Conservation (phyloP, 2,797 vertebrate genomes). For the Choloepus didactylus region DNA sequence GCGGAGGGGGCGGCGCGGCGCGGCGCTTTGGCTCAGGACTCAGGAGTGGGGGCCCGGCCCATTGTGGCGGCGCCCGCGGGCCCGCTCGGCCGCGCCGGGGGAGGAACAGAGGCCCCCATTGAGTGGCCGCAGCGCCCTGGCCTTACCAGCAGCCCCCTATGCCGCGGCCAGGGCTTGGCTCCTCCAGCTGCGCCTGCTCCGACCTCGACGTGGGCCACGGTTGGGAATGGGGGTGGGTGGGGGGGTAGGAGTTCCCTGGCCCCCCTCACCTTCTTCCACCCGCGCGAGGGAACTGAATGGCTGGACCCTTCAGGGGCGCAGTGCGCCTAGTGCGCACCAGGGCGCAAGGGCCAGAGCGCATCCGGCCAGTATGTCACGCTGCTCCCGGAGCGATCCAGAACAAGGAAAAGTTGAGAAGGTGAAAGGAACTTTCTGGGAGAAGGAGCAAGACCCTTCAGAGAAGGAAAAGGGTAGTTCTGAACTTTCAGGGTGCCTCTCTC, state of each 20-base stretch:
- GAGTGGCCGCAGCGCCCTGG: slow-evolving; percentile 89
- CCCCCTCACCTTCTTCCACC: background rate
- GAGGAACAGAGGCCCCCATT: slow-evolving; percentile 96
- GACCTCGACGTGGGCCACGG: background rate
- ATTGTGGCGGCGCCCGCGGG: slow-evolving; percentile 94
- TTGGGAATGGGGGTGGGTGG: too few species aligned
- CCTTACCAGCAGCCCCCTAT: slow-evolving; percentile 90
- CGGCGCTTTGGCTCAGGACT: slow-evolving; percentile 91
- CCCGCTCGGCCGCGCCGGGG: slow-evolving; percentile 90
- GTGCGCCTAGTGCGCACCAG: background rate
- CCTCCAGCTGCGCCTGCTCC: slow-evolving; percentile 10
- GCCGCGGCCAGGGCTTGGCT: slow-evolving; percentile 76
- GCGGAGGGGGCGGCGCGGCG: slow-evolving; percentile 90
- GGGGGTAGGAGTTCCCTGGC: background rate
- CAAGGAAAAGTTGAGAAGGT: background rate
- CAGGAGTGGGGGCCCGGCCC: slow-evolving; percentile 91
- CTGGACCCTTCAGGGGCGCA: background rate
- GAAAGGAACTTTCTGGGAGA: background rate
- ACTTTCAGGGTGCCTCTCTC: background rate
- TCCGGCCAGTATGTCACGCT: accelerated
- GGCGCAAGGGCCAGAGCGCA: background rate
- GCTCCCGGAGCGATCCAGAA: background rate
- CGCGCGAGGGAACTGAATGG: background rate
- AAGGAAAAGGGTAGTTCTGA: background rate
- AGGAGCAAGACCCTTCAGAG: background rate